Evolutionary conservation across 2,888 invertebrate species (phyloP), one percentile per base, ranked within the genome.

Genomic region (Erpobdella octoculata): DNA sequence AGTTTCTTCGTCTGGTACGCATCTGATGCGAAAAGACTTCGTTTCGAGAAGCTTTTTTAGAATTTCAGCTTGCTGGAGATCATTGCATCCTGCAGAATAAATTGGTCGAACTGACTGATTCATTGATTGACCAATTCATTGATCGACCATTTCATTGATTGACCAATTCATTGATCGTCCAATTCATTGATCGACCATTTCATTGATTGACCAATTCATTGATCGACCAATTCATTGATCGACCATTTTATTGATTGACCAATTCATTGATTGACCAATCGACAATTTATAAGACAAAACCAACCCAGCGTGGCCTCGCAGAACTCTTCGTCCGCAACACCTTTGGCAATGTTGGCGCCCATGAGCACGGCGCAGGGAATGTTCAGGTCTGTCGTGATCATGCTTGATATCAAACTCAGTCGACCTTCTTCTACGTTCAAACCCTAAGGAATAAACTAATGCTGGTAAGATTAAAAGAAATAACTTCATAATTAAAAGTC

Each of bases 331-430:
- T 90, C 90, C 0, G 97, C 98, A 4, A 97, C 95, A 87, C 98
- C 98, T 76, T 90, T 89, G 59, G 98, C 98, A 77, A 98, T 88
- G 85, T 98, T 98, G 71, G 97, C 97, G 70, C 97, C 98, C 98
- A 99, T 98, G 71, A 99, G 86, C 5, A 96, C 96, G 36, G 92
- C 90, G 80, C 94, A 91, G 72, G 92, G 91, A 80, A 98, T 93
- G 80, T 90, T 89, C 76, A 99, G 86, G 78, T 89, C 88, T 74
- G 89, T 87, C 69, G 90, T 89, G 81, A 98, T 94, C 76, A 94
- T 91, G 82, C 93, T 91, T 2, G 97, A 97, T 80, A 99, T 95
- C 68, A 99, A 87, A 81, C 92, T 91, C 82, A 98, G 79, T 18
- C 81, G 80, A 3, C 80, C 80, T 53, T 81, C 70, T 58, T 62